Base-by-base conservation (phyloP, 2,888 invertebrate genomes). In the Griposia aprilina region DNA sequence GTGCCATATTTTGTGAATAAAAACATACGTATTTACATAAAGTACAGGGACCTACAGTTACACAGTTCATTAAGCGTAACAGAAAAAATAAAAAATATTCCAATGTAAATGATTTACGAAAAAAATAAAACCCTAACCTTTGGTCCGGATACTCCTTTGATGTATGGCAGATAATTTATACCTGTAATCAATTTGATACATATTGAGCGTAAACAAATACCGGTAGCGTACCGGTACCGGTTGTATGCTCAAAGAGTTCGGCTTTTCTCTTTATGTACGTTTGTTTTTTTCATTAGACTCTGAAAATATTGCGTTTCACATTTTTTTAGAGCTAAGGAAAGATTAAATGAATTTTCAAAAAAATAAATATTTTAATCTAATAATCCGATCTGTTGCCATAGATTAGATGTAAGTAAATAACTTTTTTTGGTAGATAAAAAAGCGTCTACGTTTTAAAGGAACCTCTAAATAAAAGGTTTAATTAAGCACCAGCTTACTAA, bases 151-250 rank as follows among this genome's bases (percentile, higher is more conserved):
- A 36, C 67, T 72, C 20, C 41, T 69, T 67, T 86, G 84, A 88
- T 78, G 63, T 71, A 86, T 72, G 57, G 30, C 20, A 62, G 69
- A 71, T 87, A 82, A 87, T 86, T 88, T 88, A 86, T 88, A 77
- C 71, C 68, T 82, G 81, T 82, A 66, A 87, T 88, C 68, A 84
- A 86, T 87, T 83, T 70, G 74, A 62, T 82, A 82, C 73, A 83
- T 84, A 87, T 85, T 74, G 82, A 65, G 80, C 84, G 86, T 88
- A 87, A 87, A 90, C 87, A 89, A 85, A 87, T 74, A 70, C 80
- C 66, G 81, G 87, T 52, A 82, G 72, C 66, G 15, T 23, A 62
- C 62, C 6, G 17, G 45, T 45, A 45, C 57, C 76, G 79, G 69
- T 72, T 83, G 78, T 86, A 81, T 74, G 87, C 74, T 78, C 78